These are phyloP conservation scores for Timema podura DNA, from an alignment of 2,888 invertebrate genomes.

Conservation along the genomic window DNA sequence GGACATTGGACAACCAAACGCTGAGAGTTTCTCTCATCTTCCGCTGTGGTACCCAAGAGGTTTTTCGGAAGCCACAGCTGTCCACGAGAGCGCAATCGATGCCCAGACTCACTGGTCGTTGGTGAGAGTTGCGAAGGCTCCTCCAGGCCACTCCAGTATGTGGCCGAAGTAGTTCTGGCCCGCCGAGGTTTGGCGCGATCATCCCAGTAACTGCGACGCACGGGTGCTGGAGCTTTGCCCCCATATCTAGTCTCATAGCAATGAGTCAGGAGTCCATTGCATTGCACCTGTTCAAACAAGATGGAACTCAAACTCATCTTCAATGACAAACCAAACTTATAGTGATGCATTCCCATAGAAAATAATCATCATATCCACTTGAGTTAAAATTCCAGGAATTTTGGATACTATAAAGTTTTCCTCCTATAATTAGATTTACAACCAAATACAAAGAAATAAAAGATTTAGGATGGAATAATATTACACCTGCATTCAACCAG, in stretches of 20 bases:
- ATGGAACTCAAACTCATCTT: too few species aligned
- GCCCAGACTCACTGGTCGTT: conserved; percentile 40
- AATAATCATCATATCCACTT: too few species aligned
- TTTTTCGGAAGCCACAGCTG: conserved; percentile 37
- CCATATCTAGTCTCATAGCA: conserved; percentile 25
- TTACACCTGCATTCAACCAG: too few species aligned
- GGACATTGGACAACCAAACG: background rate
- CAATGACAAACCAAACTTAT: too few species aligned
- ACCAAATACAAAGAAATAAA: too few species aligned
- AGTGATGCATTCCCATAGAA: too few species aligned
- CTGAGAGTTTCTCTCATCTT: conserved; percentile 37
- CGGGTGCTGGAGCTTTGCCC: conserved; percentile 16
- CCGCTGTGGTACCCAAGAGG: conserved; percentile 44
- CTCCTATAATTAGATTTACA: too few species aligned
- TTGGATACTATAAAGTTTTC: too few species aligned
- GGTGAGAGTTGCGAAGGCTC: conserved; percentile 35
- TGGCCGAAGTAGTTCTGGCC: conserved; percentile 24
- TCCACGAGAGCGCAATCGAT: conserved; percentile 40
- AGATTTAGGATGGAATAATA: too few species aligned
- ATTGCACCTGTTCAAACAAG: conserved; percentile 31
- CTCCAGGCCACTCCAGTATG: conserved; percentile 26
- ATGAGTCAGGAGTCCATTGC: conserved; percentile 34
- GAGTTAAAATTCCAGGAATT: too few species aligned
- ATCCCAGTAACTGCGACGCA: conserved; percentile 18
- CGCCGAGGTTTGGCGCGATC: conserved; percentile 16